phyloP scores from a whole-genome alignment of 2,113 vertebrate species.

The Indri indri region DNA sequence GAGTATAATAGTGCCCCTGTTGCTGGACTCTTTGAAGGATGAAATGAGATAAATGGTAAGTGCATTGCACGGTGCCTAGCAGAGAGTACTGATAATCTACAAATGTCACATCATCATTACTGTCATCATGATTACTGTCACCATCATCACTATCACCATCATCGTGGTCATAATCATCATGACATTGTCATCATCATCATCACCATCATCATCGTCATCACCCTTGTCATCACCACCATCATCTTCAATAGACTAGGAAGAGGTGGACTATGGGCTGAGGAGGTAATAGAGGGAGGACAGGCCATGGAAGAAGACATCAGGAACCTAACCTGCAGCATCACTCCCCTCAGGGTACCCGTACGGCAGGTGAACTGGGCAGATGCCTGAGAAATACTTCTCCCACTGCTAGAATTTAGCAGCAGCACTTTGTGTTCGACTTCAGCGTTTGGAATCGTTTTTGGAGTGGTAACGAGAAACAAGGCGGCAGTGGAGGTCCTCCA shows the following conservation, averaged over 20 bases:
- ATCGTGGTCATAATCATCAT: background rate
- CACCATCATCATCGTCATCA: background rate
- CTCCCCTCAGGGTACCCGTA: rapidly evolving
- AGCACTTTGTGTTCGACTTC: background rate
- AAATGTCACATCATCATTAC: background rate
- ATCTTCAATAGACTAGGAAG: background rate
- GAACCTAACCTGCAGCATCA: too few relatives aligned
- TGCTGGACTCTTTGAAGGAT: background rate
- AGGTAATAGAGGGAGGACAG: background rate
- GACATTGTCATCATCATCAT: background rate
- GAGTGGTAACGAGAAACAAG: background rate
- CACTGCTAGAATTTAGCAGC: background rate
- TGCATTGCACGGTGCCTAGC: background rate
- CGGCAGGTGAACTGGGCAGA: background rate
- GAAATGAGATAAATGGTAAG: background rate
- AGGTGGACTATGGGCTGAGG: background rate
- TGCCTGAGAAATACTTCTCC: background rate
- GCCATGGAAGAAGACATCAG: background rate
- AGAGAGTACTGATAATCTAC: background rate
- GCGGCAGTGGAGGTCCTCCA: background rate
- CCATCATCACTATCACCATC: background rate
- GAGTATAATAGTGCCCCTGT: background rate
- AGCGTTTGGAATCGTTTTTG: background rate
- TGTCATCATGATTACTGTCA: too few relatives aligned
- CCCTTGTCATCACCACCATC: background rate